These are phyloP conservation scores for Lophura nycthemera DNA, from an alignment of 2,113 vertebrate species.

Conservation along the genomic window DNA sequence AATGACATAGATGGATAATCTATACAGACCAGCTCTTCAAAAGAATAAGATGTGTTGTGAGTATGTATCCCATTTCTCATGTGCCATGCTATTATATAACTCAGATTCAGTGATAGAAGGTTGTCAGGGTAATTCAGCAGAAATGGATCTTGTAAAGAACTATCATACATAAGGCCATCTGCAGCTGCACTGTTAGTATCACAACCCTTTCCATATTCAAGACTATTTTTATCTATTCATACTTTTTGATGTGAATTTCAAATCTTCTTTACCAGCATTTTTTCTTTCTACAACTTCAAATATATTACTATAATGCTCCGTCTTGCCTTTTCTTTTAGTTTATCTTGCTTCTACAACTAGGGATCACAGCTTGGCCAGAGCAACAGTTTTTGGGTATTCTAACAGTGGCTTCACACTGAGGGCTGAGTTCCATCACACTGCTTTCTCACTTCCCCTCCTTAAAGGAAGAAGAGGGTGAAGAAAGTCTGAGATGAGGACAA, in stretches of 20 bases:
- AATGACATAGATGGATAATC: not conserved
- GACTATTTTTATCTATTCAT: constrained; percentile 1
- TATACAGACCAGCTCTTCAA: not conserved
- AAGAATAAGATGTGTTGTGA: not conserved
- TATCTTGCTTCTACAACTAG: not conserved
- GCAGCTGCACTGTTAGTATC: not conserved
- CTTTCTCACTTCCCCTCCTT: not conserved
- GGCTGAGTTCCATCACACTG: not conserved
- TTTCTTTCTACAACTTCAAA: not conserved
- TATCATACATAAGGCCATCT: constrained; percentile 23
- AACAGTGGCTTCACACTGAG: not conserved
- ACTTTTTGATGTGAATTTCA: not conserved
- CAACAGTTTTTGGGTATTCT: not conserved
- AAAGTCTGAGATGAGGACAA: not conserved
- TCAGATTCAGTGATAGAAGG: constrained; percentile 41
- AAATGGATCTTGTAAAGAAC: constrained; percentile 4
- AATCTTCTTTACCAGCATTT: not conserved
- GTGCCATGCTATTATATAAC: constrained; percentile 19
- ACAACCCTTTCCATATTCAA: not conserved
- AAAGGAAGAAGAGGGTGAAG: not conserved
- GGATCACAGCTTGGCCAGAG: not conserved
- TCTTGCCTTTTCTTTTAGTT: not conserved
- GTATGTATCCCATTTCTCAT: constrained; percentile 9
- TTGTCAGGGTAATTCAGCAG: constrained; percentile 17
- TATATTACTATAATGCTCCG: not conserved